Evolutionary conservation across 2,888 invertebrate genomes (phyloP).

Genomic region (Mactromeris polynyma): DNA sequence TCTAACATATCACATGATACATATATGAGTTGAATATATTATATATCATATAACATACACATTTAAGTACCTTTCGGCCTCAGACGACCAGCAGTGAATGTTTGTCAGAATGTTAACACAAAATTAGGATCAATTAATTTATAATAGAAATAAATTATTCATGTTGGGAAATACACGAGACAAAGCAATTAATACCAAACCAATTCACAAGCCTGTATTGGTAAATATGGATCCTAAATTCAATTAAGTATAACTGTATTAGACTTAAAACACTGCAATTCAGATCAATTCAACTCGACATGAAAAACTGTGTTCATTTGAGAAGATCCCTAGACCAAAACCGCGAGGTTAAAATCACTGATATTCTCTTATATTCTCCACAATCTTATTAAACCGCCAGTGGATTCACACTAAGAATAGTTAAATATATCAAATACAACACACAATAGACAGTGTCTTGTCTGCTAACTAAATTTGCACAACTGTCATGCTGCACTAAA

Average conservation of each 20-base stretch:
- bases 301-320: background rate
- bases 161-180: background rate
- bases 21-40: background rate
- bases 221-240: background rate
- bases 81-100: background rate
- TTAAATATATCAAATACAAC: background rate
- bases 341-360: background rate
- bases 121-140: background rate
- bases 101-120: background rate
- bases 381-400: background rate
- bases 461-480: background rate
- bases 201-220: background rate
- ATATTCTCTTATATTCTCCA: background rate
- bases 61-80: background rate
- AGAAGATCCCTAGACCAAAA: background rate
- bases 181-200: background rate
- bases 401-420: background rate
- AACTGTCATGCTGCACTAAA: background rate
- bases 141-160: too few species aligned
- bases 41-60: background rate
- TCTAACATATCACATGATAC: background rate
- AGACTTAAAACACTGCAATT: background rate
- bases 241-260: background rate
- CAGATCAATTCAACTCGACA: background rate
- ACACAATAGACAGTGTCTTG: background rate